A percentile compares a stretch with the other conserved stretches of the same genome.
These are phyloP conservation scores for Tipula lateralis DNA, from an alignment of 2,888 invertebrate genomes.

Conservation along the genomic window DNA sequence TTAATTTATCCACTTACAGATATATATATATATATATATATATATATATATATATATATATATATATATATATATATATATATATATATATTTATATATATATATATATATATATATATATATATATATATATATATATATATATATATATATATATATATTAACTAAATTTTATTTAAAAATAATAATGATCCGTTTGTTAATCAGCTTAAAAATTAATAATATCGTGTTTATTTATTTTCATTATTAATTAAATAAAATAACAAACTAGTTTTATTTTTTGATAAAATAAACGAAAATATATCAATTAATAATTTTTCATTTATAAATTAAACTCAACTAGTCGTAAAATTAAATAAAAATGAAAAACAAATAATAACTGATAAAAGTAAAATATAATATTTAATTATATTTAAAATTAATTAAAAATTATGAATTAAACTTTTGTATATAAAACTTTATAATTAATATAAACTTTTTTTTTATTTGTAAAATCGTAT, in stretches of 20 bases:
- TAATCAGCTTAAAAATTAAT: neutral
- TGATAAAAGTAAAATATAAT: neutral
- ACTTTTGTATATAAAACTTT: neutral
- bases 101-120: too few species aligned
- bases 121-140: too few species aligned
- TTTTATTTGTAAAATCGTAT: neutral
- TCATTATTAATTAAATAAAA: neutral
- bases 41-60: too few species aligned
- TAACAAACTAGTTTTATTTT: neutral
- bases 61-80: too few species aligned
- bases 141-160: neutral
- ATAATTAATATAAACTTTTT: neutral
- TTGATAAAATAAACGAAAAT: neutral
- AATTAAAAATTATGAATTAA: constrained; percentile 15
- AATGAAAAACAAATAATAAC: neutral
- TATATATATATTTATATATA: too few species aligned
- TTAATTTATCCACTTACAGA: too few species aligned
- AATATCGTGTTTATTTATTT: neutral
- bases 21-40: too few species aligned
- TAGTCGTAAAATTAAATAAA: neutral
- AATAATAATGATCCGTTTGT: neutral
- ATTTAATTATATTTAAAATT: constrained; percentile 9
- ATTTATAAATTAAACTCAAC: neutral
- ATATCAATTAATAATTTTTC: neutral
- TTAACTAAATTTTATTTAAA: neutral